These are phyloP conservation scores for Naso thynnoides DNA, from an alignment of 2,797 vertebrate species.

Conservation along the genomic window DNA sequence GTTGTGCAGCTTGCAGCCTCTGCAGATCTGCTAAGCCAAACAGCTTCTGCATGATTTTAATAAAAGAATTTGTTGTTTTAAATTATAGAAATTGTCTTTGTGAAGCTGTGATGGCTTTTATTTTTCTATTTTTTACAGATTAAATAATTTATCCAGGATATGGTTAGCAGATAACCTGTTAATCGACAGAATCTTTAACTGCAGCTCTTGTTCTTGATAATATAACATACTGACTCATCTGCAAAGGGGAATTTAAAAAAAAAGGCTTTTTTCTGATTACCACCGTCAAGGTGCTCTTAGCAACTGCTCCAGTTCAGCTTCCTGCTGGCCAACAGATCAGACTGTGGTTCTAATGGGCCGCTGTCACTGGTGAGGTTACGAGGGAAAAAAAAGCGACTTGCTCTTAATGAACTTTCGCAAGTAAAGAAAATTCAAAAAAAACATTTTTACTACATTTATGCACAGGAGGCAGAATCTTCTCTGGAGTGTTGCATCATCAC, in stretches of 20 bases:
- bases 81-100: neutral
- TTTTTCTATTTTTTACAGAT: neutral
- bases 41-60: neutral
- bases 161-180: neutral
- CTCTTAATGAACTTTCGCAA: too few relatives aligned
- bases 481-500: too few relatives aligned
- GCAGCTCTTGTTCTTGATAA: neutral
- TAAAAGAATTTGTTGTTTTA: neutral
- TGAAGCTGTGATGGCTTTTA: neutral
- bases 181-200: neutral
- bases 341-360: neutral
- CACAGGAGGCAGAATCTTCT: too few relatives aligned
- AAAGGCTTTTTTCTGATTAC: neutral
- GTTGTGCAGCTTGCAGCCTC: too few relatives aligned
- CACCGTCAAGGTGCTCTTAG: neutral
- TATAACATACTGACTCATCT: constrained; percentile 1
- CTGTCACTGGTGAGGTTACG: too few relatives aligned
- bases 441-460: too few relatives aligned
- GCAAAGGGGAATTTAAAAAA: neutral
- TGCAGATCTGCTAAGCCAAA: too few relatives aligned
- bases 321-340: neutral
- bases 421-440: too few relatives aligned
- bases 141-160: neutral
- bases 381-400: too few relatives aligned
- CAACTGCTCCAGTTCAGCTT: neutral